Percentiles rank a stretch among this genome's conserved stretches.
These are phyloP conservation scores for Anoplolepis gracilipes DNA, from an alignment of 1,140 invertebrate species.

Conservation along the genomic window DNA sequence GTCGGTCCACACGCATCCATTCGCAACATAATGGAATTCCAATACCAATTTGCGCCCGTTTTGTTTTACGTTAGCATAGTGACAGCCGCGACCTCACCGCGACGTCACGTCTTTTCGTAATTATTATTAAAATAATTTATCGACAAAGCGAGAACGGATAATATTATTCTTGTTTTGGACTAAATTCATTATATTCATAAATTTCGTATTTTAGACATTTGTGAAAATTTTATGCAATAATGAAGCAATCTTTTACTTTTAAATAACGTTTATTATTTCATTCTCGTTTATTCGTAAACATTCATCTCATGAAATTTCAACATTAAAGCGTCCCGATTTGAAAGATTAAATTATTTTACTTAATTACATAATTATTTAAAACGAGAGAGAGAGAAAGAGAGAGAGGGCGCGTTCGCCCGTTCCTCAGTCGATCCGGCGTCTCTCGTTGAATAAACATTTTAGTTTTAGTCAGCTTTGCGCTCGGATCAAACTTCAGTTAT, in stretches of 20 bases:
- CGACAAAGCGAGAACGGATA: neutral
- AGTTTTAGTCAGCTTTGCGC: neutral
- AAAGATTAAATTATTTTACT: neutral
- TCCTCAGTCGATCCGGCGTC: neutral
- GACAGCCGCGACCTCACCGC: constrained; percentile 35
- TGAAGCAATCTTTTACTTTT: neutral
- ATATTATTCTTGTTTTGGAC: neutral
- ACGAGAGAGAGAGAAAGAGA: too few species aligned
- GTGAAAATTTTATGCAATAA: neutral
- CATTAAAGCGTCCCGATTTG: neutral
- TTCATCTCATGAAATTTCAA: constrained; percentile 1
- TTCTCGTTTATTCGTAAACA: neutral
- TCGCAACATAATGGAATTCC: constrained; percentile 68
- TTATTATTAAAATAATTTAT: constrained; percentile 45
- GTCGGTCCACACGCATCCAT: constrained; percentile 6
- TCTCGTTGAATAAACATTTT: constrained; percentile 4
- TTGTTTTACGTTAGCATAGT: constrained; percentile 57
- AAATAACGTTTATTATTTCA: constrained; percentile 11
- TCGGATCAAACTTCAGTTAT: constrained; percentile 50
- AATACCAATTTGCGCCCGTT: constrained; percentile 70
- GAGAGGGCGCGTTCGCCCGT: too few species aligned
- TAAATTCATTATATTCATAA: neutral
- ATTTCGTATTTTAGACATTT: neutral
- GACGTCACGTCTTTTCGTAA: constrained; percentile 4
- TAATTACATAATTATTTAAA: constrained; percentile 13